Evolutionary conservation across 2,797 vertebrate genomes (phyloP).

Genomic region (Poecile montanus): DNA sequence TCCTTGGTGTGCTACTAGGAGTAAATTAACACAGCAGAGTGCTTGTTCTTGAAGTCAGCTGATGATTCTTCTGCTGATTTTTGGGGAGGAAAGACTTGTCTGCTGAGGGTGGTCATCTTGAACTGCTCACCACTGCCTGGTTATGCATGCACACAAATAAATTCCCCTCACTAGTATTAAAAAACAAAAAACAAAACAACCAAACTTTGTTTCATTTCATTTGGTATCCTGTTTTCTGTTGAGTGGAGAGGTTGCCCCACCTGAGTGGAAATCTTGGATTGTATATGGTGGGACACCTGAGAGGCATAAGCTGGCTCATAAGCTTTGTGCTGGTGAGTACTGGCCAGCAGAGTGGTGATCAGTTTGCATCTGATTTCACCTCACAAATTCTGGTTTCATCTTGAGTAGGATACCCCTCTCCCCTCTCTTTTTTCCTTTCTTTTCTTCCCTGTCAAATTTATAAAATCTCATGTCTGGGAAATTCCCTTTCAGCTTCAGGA

Average conservation of each 20-base stretch:
- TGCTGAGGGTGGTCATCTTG: neutral
- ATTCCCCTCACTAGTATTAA: neutral
- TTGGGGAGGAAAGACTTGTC: neutral
- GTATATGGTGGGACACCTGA: neutral
- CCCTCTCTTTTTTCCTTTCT: neutral
- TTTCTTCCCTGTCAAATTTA: neutral
- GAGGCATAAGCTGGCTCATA: fast-evolving
- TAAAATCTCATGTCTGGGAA: neutral
- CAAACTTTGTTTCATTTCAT: neutral
- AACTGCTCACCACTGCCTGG: neutral
- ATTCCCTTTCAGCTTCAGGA: neutral
- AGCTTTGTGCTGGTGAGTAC: neutral
- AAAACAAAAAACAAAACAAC: neutral
- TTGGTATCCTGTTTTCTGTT: neutral
- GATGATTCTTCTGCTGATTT: neutral
- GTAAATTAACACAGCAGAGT: neutral
- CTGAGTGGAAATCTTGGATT: neutral
- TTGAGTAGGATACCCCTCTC: fast-evolving
- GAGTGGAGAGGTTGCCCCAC: neutral
- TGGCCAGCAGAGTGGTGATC: neutral
- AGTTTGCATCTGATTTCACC: neutral
- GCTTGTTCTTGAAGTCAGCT: neutral
- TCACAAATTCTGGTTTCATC: neutral
- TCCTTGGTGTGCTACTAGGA: neutral
- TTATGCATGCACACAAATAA: fast-evolving